Conservation (phyloP, 2,113 vertebrate genomes). For the Urocolius indicus region DNA sequence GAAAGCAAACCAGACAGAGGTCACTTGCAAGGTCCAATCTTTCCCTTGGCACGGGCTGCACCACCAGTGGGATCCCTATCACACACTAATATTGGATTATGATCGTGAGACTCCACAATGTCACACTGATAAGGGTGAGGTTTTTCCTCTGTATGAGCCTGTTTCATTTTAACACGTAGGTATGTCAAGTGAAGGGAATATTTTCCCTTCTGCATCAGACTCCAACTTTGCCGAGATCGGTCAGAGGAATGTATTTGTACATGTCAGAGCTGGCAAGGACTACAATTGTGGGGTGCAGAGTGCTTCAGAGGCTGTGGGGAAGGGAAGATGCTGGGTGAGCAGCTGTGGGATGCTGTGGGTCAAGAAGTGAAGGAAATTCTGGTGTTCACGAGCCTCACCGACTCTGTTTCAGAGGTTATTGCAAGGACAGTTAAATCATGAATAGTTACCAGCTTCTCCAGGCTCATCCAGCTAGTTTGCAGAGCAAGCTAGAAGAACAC, state of each 20-base stretch:
- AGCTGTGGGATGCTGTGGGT: background rate
- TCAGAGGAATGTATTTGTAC: background rate
- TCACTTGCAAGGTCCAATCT: constrained; percentile 29
- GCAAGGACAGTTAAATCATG: background rate
- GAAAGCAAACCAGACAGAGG: background rate
- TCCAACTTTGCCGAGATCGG: background rate
- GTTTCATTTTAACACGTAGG: constrained; percentile 52
- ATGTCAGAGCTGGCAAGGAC: background rate
- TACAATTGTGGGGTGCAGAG: background rate
- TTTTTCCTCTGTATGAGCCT: background rate
- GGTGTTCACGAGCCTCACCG: background rate
- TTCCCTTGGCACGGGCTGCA: background rate
- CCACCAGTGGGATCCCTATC: constrained; percentile 5
- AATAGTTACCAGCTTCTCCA: background rate
- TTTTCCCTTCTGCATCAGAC: constrained; percentile 70
- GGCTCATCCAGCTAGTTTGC: background rate
- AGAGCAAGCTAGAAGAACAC: background rate
- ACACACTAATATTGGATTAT: constrained; percentile 59
- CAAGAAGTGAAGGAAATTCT: background rate
- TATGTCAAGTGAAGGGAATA: constrained; percentile 69
- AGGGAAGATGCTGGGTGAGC: background rate
- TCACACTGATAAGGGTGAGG: constrained; percentile 48
- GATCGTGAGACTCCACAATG: constrained; percentile 58
- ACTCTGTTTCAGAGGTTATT: background rate
- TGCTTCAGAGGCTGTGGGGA: background rate